Conservation (phyloP, 2,888 invertebrate genomes). For the Rhagium mordax region DNA sequence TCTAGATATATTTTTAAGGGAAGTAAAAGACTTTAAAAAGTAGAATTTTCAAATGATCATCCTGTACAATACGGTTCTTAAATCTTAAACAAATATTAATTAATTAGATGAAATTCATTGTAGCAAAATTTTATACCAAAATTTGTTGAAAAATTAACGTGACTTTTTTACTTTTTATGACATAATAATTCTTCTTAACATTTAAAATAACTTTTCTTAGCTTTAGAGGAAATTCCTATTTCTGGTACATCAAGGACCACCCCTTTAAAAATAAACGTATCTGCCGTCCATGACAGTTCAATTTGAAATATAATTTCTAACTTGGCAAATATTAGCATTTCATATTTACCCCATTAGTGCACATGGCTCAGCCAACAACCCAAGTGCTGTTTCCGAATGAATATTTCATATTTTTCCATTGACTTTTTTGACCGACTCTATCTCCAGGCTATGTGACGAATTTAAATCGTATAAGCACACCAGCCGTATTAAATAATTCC, state of each 20-base stretch:
- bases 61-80: too few species aligned
- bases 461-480: slow-evolving; percentile 67
- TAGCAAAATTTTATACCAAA: too few species aligned
- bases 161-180: too few species aligned
- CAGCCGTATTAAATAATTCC: slow-evolving; percentile 65
- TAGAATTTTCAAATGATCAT: too few species aligned
- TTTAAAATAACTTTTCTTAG: too few species aligned
- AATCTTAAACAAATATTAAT: too few species aligned
- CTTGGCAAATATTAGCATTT: slow-evolving; percentile 69
- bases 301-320: slow-evolving; percentile 68
- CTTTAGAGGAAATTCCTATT: too few species aligned
- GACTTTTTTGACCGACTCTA: slow-evolving; percentile 62
- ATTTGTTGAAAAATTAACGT: too few species aligned
- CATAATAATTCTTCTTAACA: too few species aligned
- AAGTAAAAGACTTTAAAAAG: too few species aligned
- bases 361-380: slow-evolving; percentile 62
- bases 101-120: too few species aligned
- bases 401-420: slow-evolving; percentile 65
- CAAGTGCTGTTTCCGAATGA: slow-evolving; percentile 61
- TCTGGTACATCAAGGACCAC: background rate
- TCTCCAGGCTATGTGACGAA: slow-evolving; percentile 65
- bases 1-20: too few species aligned
- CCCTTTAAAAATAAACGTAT: background rate
- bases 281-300: slow-evolving; percentile 63
- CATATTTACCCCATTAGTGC: slow-evolving; percentile 69